Percentiles rank a stretch among this genome's conserved stretches.
Evolutionary conservation across 2,113 vertebrate genomes (phyloP).

Genomic region (Passerina amoena): DNA sequence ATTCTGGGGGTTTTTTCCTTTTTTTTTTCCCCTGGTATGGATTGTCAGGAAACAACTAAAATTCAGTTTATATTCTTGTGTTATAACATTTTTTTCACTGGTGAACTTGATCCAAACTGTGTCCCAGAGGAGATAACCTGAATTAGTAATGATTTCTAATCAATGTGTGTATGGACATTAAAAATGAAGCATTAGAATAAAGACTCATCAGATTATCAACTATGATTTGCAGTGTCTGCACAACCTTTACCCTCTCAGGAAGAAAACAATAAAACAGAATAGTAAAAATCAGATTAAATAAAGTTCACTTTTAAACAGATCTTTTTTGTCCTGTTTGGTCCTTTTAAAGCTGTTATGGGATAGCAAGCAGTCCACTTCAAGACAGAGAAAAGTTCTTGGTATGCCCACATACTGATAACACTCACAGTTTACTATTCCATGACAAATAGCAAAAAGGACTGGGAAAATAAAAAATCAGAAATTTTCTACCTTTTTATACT

Average conservation of each 20-base stretch:
- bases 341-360: neutral
- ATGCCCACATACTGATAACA: rapidly evolving
- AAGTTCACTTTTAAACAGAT: neutral
- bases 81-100: neutral
- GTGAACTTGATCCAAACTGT: neutral
- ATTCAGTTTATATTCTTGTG: neutral
- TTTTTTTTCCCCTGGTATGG: neutral
- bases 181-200: neutral
- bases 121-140: neutral
- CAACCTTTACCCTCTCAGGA: neutral
- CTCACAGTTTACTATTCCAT: neutral
- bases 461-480: neutral
- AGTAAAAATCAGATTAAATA: neutral
- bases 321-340: neutral
- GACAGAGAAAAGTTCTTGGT: neutral
- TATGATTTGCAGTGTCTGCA: neutral
- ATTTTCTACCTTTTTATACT: neutral
- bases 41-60: neutral
- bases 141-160: conserved; percentile 28
- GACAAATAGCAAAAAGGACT: neutral
- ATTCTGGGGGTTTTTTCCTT: rapidly evolving
- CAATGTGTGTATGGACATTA: neutral
- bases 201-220: neutral
- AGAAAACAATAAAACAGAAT: neutral
- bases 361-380: neutral